Evolutionary conservation across 2,113 vertebrate genomes (phyloP).

Genomic region (Garra rufa): DNA sequence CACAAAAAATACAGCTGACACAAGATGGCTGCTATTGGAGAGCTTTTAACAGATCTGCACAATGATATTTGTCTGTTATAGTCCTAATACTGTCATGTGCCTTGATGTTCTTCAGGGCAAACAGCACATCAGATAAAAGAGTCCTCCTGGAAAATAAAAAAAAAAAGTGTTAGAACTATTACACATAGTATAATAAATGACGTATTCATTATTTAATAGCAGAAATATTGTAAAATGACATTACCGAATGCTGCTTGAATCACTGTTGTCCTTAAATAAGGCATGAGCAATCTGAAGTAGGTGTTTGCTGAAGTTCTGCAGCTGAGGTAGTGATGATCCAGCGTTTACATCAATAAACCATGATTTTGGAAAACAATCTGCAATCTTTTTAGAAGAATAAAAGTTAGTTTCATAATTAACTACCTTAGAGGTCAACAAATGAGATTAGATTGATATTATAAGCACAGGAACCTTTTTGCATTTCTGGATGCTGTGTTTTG

Average conservation of each 20-base stretch:
- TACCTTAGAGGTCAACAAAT: not conserved
- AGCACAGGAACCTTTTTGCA: conserved; percentile 79
- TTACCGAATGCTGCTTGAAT: conserved; percentile 67
- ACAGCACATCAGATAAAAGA: conserved; percentile 79
- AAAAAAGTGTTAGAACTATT: too few species aligned
- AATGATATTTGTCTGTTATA: conserved; percentile 79
- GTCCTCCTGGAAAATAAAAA: conserved; percentile 72
- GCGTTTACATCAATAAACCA: conserved; percentile 80
- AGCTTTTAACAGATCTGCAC: conserved; percentile 76
- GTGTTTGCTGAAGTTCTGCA: conserved; percentile 83
- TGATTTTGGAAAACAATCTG: conserved; percentile 78
- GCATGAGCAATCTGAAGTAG: conserved; percentile 75
- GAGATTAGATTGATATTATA: not conserved
- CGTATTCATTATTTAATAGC: not conserved
- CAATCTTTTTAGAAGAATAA: conserved; percentile 72
- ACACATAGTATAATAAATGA: too few species aligned
- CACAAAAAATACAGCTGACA: not conserved
- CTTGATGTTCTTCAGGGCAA: conserved; percentile 81
- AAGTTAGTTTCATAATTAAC: not conserved
- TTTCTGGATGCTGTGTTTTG: conserved; percentile 67
- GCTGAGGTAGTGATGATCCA: conserved; percentile 77
- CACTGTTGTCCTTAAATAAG: conserved; percentile 72
- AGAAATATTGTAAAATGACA: not conserved
- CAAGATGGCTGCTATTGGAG: not conserved
- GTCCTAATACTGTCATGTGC: conserved; percentile 79